phyloP scores from a whole-genome alignment of 2,797 vertebrate species.

The Danio choprae region DNA sequence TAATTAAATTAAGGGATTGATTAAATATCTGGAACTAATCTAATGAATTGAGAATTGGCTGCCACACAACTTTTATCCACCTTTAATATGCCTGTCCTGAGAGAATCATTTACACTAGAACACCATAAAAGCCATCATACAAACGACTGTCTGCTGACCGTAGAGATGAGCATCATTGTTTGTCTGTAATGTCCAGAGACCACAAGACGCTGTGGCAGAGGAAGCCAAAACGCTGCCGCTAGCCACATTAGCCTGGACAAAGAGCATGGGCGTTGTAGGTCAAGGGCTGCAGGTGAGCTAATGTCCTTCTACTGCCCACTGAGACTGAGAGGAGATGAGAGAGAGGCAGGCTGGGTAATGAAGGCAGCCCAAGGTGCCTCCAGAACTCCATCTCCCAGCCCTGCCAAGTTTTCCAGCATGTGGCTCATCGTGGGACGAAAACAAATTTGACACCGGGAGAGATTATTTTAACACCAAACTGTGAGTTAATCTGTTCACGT shows the following conservation, averaged over 20 bases:
- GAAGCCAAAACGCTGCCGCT: neutral
- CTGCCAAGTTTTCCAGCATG: slow-evolving; percentile 63
- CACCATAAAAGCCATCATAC: slow-evolving; percentile 51
- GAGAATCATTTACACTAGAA: slow-evolving; percentile 63
- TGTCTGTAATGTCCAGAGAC: neutral
- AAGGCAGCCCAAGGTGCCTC: slow-evolving; percentile 59
- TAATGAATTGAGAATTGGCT: slow-evolving; percentile 64
- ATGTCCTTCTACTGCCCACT: slow-evolving; percentile 67
- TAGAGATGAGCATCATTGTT: slow-evolving; percentile 16
- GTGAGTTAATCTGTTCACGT: slow-evolving; percentile 61
- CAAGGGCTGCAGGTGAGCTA: slow-evolving; percentile 63
- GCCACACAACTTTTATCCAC: slow-evolving; percentile 56
- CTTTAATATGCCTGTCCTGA: slow-evolving; percentile 48
- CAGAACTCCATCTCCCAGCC: slow-evolving; percentile 56
- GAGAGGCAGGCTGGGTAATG: slow-evolving; percentile 58
- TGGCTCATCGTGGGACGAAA: slow-evolving; percentile 58
- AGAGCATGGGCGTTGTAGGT: slow-evolving; percentile 65
- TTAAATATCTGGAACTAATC: slow-evolving; percentile 70
- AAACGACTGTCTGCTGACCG: slow-evolving; percentile 27
- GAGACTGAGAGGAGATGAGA: slow-evolving; percentile 56
- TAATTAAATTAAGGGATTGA: slow-evolving; percentile 88
- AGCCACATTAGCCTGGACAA: slow-evolving; percentile 41
- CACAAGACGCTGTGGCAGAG: neutral
- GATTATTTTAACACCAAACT: slow-evolving; percentile 62
- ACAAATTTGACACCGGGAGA: slow-evolving; percentile 61